Conservation (phyloP, 2,888 invertebrate species). For the Drosophila macrospina region DNA sequence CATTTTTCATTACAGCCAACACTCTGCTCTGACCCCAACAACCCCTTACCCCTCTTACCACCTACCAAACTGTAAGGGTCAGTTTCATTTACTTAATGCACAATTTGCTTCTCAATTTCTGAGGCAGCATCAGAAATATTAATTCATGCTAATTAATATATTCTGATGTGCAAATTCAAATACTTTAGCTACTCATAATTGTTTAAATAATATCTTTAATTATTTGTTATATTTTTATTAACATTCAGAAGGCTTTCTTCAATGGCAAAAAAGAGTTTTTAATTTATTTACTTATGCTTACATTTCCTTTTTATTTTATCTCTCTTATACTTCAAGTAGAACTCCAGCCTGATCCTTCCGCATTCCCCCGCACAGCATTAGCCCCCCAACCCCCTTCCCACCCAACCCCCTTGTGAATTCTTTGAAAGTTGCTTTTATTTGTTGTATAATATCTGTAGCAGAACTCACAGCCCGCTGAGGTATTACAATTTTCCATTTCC, state of each 20-base stretch:
- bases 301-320: no score
- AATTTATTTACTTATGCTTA: no score
- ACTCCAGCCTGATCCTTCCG: neutral
- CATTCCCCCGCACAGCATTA: neutral
- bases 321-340: neutral
- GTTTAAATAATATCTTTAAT: no score
- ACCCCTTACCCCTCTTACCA: no score
- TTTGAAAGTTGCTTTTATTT: constrained; percentile 9
- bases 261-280: no score
- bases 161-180: neutral
- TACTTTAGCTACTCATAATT: no score
- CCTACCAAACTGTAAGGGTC: constrained; percentile 4
- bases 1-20: constrained; percentile 39
- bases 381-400: neutral
- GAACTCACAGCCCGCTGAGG: constrained; percentile 6
- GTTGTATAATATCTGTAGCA: constrained; percentile 12
- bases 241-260: no score
- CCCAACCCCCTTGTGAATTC: neutral
- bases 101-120: constrained; percentile 11
- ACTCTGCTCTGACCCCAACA: neutral
- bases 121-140: neutral
- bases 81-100: constrained; percentile 49
- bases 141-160: neutral
- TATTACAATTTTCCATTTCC: constrained; percentile 24
- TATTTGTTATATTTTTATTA: no score